These are phyloP conservation scores for Junonia oenone DNA, from an alignment of 2,888 invertebrate genomes.

Conservation along the genomic window DNA sequence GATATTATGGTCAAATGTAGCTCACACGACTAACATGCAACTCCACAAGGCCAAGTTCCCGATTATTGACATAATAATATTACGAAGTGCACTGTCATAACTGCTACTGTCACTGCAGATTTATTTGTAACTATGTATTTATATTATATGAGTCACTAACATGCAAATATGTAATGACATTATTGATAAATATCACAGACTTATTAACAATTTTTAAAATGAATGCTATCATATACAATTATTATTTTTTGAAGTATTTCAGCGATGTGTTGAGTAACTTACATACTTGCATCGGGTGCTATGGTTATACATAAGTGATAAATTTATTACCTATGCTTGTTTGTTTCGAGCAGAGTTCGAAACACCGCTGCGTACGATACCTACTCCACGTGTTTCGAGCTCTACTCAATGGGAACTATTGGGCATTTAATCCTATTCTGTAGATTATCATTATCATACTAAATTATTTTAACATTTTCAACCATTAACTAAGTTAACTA, in stretches of 20 bases:
- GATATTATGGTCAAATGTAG: constrained; percentile 64
- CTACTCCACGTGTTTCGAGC: constrained; percentile 41
- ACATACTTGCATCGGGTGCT: constrained; percentile 80
- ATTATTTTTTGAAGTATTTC: constrained; percentile 45
- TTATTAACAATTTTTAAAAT: constrained; percentile 60
- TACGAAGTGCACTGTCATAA: constrained; percentile 76
- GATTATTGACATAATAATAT: constrained; percentile 70
- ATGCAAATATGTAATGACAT: constrained; percentile 78
- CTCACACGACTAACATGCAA: constrained; percentile 77
- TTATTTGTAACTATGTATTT: constrained; percentile 77
- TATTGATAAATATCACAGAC: constrained; percentile 61
- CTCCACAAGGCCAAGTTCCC: constrained; percentile 81
- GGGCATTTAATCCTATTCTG: constrained; percentile 80
- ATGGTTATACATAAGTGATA: constrained; percentile 77
- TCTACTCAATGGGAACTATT: constrained; percentile 76
- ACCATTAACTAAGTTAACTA: constrained; percentile 79
- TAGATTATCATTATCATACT: constrained; percentile 79
- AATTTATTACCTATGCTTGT: constrained; percentile 71
- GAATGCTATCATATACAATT: constrained; percentile 66
- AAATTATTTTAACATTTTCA: constrained; percentile 78
- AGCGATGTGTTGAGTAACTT: constrained; percentile 68
- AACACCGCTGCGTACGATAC: constrained; percentile 32
- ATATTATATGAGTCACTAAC: constrained; percentile 80
- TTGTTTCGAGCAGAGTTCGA: constrained; percentile 62
- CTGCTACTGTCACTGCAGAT: constrained; percentile 75